Percentiles rank a stretch among this genome's conserved stretches.
phyloP scores from a whole-genome alignment of 2,888 invertebrate genomes.

The Gisinianus flammeolus region DNA sequence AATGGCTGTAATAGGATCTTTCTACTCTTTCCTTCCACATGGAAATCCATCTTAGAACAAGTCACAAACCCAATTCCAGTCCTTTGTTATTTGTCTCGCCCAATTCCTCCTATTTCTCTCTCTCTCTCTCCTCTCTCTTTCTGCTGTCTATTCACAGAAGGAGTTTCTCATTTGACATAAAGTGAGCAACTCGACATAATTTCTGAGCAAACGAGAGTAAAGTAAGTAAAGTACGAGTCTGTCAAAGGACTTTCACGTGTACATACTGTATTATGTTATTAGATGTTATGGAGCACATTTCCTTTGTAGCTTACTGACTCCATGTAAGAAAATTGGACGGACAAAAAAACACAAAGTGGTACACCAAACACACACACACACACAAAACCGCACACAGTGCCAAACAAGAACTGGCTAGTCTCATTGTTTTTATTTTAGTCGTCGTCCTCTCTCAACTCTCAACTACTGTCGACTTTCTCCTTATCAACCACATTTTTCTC shows the following conservation, averaged over 20 bases:
- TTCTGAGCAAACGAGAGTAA: too few species aligned
- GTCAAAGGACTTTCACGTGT: background rate
- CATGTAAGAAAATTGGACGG: too few species aligned
- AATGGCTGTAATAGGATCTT: constrained; percentile 39
- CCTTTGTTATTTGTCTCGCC: background rate
- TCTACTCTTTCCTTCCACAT: constrained; percentile 3
- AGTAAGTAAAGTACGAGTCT: too few species aligned
- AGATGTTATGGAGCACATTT: background rate
- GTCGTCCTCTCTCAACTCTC: background rate
- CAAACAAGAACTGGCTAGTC: background rate
- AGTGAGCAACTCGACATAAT: too few species aligned
- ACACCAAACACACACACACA: too few species aligned
- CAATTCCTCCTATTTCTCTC: background rate
- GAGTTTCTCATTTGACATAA: background rate
- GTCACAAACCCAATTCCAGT: background rate
- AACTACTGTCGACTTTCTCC: background rate
- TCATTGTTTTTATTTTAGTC: constrained; percentile 16
- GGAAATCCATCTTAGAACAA: constrained; percentile 9
- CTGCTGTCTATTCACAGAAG: background rate
- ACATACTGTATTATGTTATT: background rate
- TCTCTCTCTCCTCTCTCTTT: background rate
- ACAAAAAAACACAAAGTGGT: too few species aligned
- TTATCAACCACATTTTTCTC: background rate
- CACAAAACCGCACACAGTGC: too few species aligned
- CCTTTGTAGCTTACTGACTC: background rate